A percentile compares a stretch with the other conserved stretches of the same genome.
Evolutionary conservation across 2,113 vertebrate species (phyloP).

Genomic region (Sinocyclocheilus grahami): DNA sequence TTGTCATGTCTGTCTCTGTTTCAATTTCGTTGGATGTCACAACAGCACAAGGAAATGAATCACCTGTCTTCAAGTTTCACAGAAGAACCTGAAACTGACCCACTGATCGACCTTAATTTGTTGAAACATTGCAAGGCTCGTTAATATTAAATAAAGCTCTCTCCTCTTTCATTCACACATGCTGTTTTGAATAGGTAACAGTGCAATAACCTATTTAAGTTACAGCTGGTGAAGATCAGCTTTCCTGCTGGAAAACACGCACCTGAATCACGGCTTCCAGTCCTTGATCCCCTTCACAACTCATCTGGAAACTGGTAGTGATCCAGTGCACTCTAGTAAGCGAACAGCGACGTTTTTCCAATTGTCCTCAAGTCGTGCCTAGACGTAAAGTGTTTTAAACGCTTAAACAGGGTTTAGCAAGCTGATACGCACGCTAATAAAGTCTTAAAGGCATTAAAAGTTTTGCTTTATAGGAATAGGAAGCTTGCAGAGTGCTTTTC

Average conservation of each 20-base stretch:
- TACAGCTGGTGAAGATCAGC: constrained; percentile 11
- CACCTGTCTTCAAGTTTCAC: constrained; percentile 40
- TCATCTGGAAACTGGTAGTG: constrained; percentile 60
- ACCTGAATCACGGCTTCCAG: constrained; percentile 78
- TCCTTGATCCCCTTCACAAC: constrained; percentile 56
- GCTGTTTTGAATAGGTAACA: constrained; percentile 28
- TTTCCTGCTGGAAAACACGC: constrained; percentile 37
- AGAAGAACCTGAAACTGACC: constrained; percentile 41
- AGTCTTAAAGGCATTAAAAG: neutral
- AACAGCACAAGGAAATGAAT: constrained; percentile 22
- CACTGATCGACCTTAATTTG: constrained; percentile 45
- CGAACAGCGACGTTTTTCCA: constrained; percentile 2
- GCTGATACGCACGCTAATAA: neutral
- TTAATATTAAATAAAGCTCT: constrained; percentile 48
- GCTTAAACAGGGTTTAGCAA: neutral
- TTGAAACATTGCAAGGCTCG: constrained; percentile 42
- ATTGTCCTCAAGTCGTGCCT: constrained; percentile 1
- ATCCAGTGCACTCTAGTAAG: neutral
- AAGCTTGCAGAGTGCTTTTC: neutral
- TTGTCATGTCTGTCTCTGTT: neutral
- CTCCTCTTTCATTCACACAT: constrained; percentile 38
- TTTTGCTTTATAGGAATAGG: neutral
- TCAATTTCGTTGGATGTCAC: constrained; percentile 24
- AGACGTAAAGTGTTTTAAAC: neutral
- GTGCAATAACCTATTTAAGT: constrained; percentile 24